phyloP scores from a whole-genome alignment of 2,888 invertebrate species.

The Helicoverpa assulta region DNA sequence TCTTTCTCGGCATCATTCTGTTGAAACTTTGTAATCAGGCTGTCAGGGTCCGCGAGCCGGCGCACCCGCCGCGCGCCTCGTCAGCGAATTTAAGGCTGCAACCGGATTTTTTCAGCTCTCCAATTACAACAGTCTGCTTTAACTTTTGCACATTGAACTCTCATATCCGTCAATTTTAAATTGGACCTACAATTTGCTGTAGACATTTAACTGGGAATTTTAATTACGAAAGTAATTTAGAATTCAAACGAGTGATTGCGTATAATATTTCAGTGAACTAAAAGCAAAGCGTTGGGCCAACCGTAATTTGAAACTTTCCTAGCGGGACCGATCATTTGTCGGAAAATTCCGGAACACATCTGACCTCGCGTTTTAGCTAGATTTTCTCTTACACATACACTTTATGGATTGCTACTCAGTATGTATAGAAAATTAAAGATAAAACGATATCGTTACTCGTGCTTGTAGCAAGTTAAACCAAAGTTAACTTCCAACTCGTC shows the following conservation, averaged over 20 bases:
- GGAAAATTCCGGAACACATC: constrained; percentile 73
- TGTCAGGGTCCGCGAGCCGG: constrained; percentile 67
- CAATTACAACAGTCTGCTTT: constrained; percentile 75
- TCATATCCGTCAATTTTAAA: constrained; percentile 66
- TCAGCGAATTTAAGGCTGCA: constrained; percentile 84
- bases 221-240: constrained; percentile 73
- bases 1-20: constrained; percentile 85
- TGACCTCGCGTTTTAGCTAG: constrained; percentile 66
- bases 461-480: constrained; percentile 6
- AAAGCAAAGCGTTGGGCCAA: constrained; percentile 64
- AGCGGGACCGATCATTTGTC: constrained; percentile 75
- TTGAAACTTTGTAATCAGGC: constrained; percentile 88
- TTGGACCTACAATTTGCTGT: constrained; percentile 40
- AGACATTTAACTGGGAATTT: constrained; percentile 61
- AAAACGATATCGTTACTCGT: background rate
- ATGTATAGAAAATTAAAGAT: constrained; percentile 15
- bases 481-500: constrained; percentile 43
- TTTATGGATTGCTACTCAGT: constrained; percentile 22
- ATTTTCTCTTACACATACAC: constrained; percentile 67
- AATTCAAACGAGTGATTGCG: constrained; percentile 68
- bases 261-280: constrained; percentile 74
- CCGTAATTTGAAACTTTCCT: constrained; percentile 77
- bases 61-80: constrained; percentile 62
- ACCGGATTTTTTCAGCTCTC: constrained; percentile 81
- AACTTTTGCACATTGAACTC: constrained; percentile 59